phyloP scores from a whole-genome alignment of 2,888 invertebrate genomes.

The Eilema caniola region DNA sequence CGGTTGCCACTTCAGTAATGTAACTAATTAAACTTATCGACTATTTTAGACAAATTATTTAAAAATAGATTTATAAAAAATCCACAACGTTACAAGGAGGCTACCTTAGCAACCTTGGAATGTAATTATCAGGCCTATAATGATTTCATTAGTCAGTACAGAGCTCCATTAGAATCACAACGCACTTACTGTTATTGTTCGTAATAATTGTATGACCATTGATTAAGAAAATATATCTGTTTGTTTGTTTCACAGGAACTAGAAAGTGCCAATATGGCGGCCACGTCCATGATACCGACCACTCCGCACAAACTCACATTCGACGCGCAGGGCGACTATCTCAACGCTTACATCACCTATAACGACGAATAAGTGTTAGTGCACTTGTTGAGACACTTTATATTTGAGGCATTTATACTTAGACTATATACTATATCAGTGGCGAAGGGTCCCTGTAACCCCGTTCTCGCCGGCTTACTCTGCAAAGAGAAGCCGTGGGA shows the following conservation, averaged over 20 bases:
- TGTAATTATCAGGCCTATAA: too few species aligned
- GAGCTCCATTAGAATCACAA: neutral
- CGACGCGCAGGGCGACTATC: slow-evolving; percentile 69
- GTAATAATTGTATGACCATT: neutral
- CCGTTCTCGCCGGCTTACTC: too few species aligned
- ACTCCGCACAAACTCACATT: slow-evolving; percentile 61
- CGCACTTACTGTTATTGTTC: neutral
- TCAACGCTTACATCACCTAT: slow-evolving; percentile 75
- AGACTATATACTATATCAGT: too few species aligned
- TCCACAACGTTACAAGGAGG: too few species aligned
- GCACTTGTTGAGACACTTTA: neutral
- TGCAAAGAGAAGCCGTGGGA: too few species aligned
- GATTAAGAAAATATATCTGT: neutral
- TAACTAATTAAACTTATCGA: too few species aligned
- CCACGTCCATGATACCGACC: slow-evolving; percentile 26
- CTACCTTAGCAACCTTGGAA: too few species aligned
- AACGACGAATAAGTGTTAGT: slow-evolving; percentile 57
- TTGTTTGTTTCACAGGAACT: slow-evolving; percentile 31
- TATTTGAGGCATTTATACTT: neutral
- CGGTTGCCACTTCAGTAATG: too few species aligned
- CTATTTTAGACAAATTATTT: too few species aligned
- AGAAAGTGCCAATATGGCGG: slow-evolving; percentile 39
- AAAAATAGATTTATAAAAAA: too few species aligned
- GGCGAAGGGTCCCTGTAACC: too few species aligned
- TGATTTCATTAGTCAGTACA: too few species aligned